Percentiles rank a stretch among this genome's conserved stretches.
Conservation (phyloP, 2,888 invertebrate species). For the Sesamia inferens region DNA sequence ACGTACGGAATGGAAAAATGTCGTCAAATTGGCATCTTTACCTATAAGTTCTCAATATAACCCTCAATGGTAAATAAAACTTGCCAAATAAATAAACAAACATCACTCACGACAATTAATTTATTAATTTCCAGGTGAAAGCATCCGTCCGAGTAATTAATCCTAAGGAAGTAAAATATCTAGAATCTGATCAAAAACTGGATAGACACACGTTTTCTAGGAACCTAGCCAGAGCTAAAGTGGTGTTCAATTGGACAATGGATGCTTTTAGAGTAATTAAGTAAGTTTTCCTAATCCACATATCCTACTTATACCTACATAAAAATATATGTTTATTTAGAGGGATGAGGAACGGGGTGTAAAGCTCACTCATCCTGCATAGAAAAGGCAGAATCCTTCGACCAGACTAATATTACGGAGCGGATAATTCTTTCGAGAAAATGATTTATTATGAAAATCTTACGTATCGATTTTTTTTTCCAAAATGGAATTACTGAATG, state of each 20-base stretch:
- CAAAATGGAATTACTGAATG: too few species aligned
- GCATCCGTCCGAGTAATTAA: slow-evolving; percentile 97
- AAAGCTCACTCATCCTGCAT: too few species aligned
- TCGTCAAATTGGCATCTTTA: background rate
- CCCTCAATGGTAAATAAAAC: background rate
- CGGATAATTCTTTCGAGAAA: too few species aligned
- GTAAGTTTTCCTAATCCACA: slow-evolving; percentile 86
- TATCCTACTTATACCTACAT: too few species aligned
- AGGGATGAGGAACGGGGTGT: too few species aligned
- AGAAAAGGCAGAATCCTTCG: too few species aligned
- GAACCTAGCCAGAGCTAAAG: slow-evolving; percentile 96
- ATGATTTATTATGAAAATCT: too few species aligned
- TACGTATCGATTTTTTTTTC: too few species aligned
- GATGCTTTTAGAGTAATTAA: slow-evolving; percentile 95
- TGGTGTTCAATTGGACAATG: slow-evolving; percentile 94
- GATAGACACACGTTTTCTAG: slow-evolving; percentile 97
- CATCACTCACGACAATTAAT: background rate
- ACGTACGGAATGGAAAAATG: background rate
- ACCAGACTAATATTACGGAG: too few species aligned
- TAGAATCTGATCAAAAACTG: slow-evolving; percentile 96
- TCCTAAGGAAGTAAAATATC: slow-evolving; percentile 97
- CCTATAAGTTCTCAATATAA: background rate
- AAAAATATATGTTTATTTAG: too few species aligned
- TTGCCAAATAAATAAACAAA: background rate
- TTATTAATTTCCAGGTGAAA: slow-evolving; percentile 75